Evolutionary conservation across 2,797 vertebrate species (phyloP).

Genomic region (Tapirus indicus): DNA sequence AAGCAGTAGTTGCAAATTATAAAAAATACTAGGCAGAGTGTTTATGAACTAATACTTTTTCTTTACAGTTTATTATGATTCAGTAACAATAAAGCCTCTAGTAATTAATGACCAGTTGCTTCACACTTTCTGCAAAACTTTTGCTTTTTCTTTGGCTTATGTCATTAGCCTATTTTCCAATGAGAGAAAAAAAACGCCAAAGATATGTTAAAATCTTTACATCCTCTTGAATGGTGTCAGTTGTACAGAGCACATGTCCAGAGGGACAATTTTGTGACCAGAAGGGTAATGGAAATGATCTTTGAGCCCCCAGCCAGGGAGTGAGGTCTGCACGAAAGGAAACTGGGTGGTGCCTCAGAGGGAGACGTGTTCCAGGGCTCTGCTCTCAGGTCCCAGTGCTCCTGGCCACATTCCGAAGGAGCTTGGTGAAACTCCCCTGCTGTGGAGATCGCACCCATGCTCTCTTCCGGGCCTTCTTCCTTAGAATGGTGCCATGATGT

Average conservation of each 20-base stretch:
- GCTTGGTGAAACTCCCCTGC: not conserved
- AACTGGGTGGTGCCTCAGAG: slow-evolving; percentile 55
- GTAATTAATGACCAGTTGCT: slow-evolving; percentile 7
- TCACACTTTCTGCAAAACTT: slow-evolving; percentile 45
- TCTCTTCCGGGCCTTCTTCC: not conserved
- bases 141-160: not conserved
- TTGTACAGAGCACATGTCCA: slow-evolving; percentile 32
- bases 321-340: slow-evolving; percentile 59
- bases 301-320: slow-evolving; percentile 63
- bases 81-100: slow-evolving; percentile 11
- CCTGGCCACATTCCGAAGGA: not conserved
- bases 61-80: not conserved
- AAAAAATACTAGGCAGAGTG: not conserved
- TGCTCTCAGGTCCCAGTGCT: slow-evolving; percentile 48
- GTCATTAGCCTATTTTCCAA: slow-evolving; percentile 31
- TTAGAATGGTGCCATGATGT: not conserved
- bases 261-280: slow-evolving; percentile 61
- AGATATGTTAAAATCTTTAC: slow-evolving; percentile 63
- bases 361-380: slow-evolving; percentile 54
- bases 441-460: not conserved
- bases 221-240: slow-evolving; percentile 20
- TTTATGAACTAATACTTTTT: slow-evolving; percentile 37
- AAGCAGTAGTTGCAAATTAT: not conserved
- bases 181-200: not conserved
- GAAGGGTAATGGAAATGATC: slow-evolving; percentile 70